Percentiles rank a stretch among this genome's conserved stretches.
Evolutionary conservation across 2,888 invertebrate genomes (phyloP).

Genomic region (Arenicola marina): DNA sequence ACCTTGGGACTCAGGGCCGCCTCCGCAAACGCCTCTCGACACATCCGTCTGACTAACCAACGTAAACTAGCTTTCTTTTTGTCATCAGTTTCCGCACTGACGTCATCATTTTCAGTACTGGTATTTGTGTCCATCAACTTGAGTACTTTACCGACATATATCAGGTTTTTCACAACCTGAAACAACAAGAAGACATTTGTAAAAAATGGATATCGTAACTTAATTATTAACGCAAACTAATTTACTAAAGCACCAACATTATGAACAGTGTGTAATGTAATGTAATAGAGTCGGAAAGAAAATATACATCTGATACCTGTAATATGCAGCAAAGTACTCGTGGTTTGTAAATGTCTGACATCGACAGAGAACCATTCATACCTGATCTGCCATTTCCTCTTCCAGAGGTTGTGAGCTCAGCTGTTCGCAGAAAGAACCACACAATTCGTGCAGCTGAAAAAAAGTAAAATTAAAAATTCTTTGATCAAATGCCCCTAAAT

Average conservation of each 20-base stretch:
- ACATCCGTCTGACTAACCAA: slow-evolving; percentile 69
- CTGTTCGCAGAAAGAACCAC: slow-evolving; percentile 48
- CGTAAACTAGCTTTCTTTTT: slow-evolving; percentile 29
- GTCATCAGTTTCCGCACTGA: slow-evolving; percentile 9
- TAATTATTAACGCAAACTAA: too few species aligned
- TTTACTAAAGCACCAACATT: too few species aligned
- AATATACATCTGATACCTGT: too few species aligned
- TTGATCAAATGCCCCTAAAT: too few species aligned
- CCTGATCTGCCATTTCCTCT: slow-evolving; percentile 68
- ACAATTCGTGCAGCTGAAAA: slow-evolving; percentile 48
- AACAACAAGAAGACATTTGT: slow-evolving; percentile 1
- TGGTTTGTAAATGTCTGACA: too few species aligned
- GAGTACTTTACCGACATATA: slow-evolving; percentile 69
- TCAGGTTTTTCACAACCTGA: slow-evolving; percentile 67
- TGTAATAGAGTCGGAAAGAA: too few species aligned
- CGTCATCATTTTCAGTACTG: not conserved
- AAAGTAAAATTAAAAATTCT: too few species aligned
- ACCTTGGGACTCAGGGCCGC: slow-evolving; percentile 73
- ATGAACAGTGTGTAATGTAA: too few species aligned
- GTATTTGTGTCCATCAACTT: slow-evolving; percentile 8
- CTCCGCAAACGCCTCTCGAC: slow-evolving; percentile 79
- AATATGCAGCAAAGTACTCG: too few species aligned
- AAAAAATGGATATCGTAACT: too few species aligned
- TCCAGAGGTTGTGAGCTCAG: slow-evolving; percentile 64
- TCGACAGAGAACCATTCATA: too few species aligned